Base-by-base conservation (phyloP, 1,140 invertebrate genomes). In the Hirudo medicinalis region DNA sequence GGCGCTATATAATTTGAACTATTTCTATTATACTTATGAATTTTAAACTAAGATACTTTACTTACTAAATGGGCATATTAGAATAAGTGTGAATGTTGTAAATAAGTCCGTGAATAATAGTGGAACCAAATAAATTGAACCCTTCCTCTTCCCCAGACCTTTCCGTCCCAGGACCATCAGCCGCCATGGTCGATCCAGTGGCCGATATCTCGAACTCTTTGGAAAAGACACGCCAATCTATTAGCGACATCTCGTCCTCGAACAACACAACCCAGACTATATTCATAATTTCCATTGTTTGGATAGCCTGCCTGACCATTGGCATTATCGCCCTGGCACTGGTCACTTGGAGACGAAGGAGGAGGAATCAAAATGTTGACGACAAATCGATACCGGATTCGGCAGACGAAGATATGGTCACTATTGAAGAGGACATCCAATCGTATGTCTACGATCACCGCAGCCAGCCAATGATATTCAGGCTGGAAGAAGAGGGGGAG, bases 381-480 rank as follows among this genome's bases (percentile, higher is more conserved):
- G 29, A 63, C 57, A 32, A 63, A 63, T 63, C 11, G 1, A 4
- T 11, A 1, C 43, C 43, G 57, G 57, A 25, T 25, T 32, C 29
- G 19, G 29, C 57, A 19, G 57, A 25, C 57, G 57, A 63, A 20
- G 22, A 32, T 63, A 13, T 49, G 43, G 13, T 49, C 43, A 49
- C 43, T 2, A 49, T 49, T 11, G 43, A 49, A 49, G 43, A 49
- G 43, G 43, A 49, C 43, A 17, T 49, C 43, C 43, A 49, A 63
- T 63, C 57, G 22, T 3, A 25, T 22, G 29, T 63, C 29, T 25
- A 32, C 57, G 19, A 63, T 63, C 22, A 63, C 19, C 57, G 57
- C 57, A 63, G 57, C 57, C 57, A 63, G 29, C 57, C 57, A 63
- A 63, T 63, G 8, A 63, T 63, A 63, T 63, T 63, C 57, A 63